Percentiles rank a stretch among this genome's conserved stretches.
phyloP scores from a whole-genome alignment of 2,888 invertebrate genomes.

The Folsomia candida region DNA sequence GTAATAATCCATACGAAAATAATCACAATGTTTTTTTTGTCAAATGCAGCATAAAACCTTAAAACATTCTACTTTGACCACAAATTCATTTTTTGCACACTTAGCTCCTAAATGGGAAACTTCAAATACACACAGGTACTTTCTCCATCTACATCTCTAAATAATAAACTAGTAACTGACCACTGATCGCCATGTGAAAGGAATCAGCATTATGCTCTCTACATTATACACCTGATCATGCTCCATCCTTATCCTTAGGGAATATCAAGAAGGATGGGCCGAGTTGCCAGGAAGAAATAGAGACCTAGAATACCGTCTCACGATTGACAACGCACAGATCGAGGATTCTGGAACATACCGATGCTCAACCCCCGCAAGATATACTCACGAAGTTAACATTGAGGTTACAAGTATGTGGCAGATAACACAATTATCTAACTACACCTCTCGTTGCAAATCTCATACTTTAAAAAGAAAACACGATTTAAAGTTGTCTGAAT shows the following conservation, averaged over 20 bases:
- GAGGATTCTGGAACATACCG: conserved; percentile 82
- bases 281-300: conserved; percentile 75
- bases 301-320: conserved; percentile 71
- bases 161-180: background rate
- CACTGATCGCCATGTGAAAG: too few species aligned
- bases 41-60: too few species aligned
- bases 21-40: too few species aligned
- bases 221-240: conserved; percentile 9
- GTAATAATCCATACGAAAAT: too few species aligned
- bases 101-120: conserved; percentile 78
- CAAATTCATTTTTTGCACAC: too few species aligned
- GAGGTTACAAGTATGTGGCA: conserved; percentile 68
- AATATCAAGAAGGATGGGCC: conserved; percentile 78
- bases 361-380: conserved; percentile 80
- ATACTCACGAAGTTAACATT: conserved; percentile 75
- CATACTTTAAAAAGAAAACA: background rate
- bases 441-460: background rate
- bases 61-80: too few species aligned
- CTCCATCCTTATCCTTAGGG: too few species aligned
- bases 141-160: background rate
- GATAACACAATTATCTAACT: background rate
- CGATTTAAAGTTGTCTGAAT: background rate
- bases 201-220: too few species aligned
- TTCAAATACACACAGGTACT: conserved; percentile 36
- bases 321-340: conserved; percentile 62